Percentiles rank a stretch among this genome's conserved stretches.
These are phyloP conservation scores for Alviniconcha marisindica DNA, from an alignment of 1,140 invertebrate species.

Conservation along the genomic window DNA sequence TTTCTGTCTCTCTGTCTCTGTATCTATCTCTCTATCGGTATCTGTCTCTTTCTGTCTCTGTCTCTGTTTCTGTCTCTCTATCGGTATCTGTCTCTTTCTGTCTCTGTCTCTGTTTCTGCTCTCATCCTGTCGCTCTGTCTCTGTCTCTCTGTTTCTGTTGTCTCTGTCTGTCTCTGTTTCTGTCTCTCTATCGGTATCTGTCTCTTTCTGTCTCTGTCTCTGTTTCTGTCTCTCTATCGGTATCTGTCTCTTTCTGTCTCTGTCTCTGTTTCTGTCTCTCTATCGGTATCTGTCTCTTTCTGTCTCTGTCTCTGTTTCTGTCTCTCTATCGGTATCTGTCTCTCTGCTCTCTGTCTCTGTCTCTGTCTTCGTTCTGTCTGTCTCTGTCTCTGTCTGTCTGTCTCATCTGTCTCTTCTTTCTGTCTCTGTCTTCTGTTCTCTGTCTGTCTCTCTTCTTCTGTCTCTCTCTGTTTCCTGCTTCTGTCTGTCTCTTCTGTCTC, in stretches of 20 bases:
- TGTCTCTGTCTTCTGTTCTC: background rate
- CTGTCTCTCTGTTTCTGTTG: background rate
- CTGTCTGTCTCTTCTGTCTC: background rate
- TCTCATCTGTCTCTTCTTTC: background rate
- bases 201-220: conserved; percentile 17
- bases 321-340: background rate
- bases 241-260: conserved; percentile 3
- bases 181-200: conserved; percentile 13
- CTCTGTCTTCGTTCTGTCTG: background rate
- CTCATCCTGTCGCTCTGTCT: background rate
- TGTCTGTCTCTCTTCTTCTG: too few relatives aligned
- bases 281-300: background rate
- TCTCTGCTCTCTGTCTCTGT: conserved; percentile 7
- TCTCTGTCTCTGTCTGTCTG: background rate
- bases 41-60: conserved; percentile 16
- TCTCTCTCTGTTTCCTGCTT: background rate
- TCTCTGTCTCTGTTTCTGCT: background rate
- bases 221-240: background rate
- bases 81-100: conserved; percentile 13
- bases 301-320: background rate
- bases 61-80: conserved; percentile 20
- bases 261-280: conserved; percentile 15
- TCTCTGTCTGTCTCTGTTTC: conserved; percentile 18
- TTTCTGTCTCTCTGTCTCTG: background rate
- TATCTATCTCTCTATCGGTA: background rate